Base-by-base conservation (phyloP, 1,140 invertebrate genomes). In the Euschistus heros region DNA sequence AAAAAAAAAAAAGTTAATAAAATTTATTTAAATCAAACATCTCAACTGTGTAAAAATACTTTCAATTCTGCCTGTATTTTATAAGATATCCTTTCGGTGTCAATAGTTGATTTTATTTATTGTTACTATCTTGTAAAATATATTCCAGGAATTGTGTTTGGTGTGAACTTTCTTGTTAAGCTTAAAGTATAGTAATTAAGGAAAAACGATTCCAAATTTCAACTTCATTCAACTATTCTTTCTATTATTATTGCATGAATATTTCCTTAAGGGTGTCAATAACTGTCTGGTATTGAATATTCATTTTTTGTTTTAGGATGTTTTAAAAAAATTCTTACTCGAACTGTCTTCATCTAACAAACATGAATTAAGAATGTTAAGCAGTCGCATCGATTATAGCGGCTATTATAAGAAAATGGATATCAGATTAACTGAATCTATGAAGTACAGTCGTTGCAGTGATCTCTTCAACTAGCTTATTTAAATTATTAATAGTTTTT, bases 371-470 rank as follows among this genome's bases (percentile, higher is more conserved):
- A 88, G 93, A 73, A 86, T 92, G 61, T 81, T 97, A 26, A 92
- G 92, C 66, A 92, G 91, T 69, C 82, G 93, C 27, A 79, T 97
- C 26, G 93, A 96, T 76, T 94, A 93, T 72, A 94, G 92, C 75
- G 89, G 92, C 72, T 90, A 90, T 75, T 94, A 93, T 74, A 89
- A 91, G 71, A 83, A 83, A 50, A 83, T 84, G 59, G 87, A 92
- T 72, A 82, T 82, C 55, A 80, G 86, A 64, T 77, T 92, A 0
- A 84, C 84, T 57, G 85, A 84, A 44, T 87, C 88, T 0, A 76
- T 91, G 13, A 90, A 70, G 52, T 69, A 68, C 55, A 62, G 67
- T n/a, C 18, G 69, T 14, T 68, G 67, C 57, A 66, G 64, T 33
- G 67, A 70, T 37, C 33, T 67, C 18, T 67, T 67, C 37, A 55